Conservation (phyloP, 2,888 invertebrate species). For the Troides aeacus region DNA sequence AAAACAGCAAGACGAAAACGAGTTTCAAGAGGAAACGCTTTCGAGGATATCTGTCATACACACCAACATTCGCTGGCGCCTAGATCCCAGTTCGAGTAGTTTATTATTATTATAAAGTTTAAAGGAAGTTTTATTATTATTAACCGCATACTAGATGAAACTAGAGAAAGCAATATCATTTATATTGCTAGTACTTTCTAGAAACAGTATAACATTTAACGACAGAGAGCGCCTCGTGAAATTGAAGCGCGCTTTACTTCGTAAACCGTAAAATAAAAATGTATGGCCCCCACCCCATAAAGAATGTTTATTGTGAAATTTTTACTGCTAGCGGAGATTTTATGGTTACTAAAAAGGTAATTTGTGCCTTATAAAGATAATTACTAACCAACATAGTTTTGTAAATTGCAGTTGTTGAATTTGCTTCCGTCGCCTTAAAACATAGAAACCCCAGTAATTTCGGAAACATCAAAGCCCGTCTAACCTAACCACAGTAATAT, state of each 20-base stretch:
- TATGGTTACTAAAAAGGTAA: slow-evolving; percentile 6
- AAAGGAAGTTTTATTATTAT: too few relatives aligned
- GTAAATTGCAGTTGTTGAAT: too few relatives aligned
- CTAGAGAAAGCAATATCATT: background rate
- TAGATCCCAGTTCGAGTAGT: too few relatives aligned
- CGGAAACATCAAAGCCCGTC: too few relatives aligned
- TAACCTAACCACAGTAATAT: too few relatives aligned
- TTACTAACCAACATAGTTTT: background rate
- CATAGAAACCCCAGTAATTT: too few relatives aligned
- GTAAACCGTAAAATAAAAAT: slow-evolving; percentile 18
- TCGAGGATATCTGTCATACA: too few relatives aligned
- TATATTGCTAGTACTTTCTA: slow-evolving; percentile 13
- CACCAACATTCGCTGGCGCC: too few relatives aligned
- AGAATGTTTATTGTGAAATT: slow-evolving; percentile 20
- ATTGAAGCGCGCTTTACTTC: slow-evolving; percentile 9
- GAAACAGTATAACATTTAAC: slow-evolving; percentile 20
- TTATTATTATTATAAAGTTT: too few relatives aligned
- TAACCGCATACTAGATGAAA: background rate
- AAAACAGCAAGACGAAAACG: too few relatives aligned
- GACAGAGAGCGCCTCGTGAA: slow-evolving; percentile 8
- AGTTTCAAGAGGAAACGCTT: too few relatives aligned
- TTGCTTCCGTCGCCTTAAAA: too few relatives aligned
- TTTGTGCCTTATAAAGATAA: slow-evolving; percentile 1
- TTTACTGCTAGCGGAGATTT: slow-evolving; percentile 21
- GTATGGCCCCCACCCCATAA: slow-evolving; percentile 12